Conservation (phyloP, 2,888 invertebrate species). For the Herminia tarsipennalis region DNA sequence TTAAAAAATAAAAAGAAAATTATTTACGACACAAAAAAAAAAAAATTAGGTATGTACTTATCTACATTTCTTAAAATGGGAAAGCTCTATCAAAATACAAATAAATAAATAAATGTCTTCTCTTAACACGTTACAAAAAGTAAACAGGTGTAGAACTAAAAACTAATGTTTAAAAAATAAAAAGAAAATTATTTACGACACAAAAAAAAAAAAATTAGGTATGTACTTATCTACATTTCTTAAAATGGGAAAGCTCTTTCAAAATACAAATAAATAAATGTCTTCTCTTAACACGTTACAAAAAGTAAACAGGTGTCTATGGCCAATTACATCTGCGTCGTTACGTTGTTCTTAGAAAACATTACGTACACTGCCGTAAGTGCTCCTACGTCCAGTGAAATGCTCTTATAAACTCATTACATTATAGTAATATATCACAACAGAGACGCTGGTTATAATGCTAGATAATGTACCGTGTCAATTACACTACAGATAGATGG, state of each 20-base stretch:
- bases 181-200: too few relatives aligned
- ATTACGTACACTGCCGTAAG: conserved; percentile 23
- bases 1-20: too few relatives aligned
- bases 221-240: too few relatives aligned
- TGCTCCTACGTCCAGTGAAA: conserved; percentile 13
- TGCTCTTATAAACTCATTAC: conserved; percentile 21
- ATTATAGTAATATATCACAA: conserved; percentile 8
- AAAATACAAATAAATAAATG: conserved; percentile 3
- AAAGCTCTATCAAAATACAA: too few relatives aligned
- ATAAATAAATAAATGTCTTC: too few relatives aligned
- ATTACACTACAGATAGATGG: not conserved
- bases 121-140: too few relatives aligned
- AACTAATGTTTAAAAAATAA: too few relatives aligned
- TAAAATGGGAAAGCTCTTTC: not conserved
- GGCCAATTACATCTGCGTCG: conserved; percentile 26
- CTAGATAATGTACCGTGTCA: conserved; percentile 1
- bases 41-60: too few relatives aligned
- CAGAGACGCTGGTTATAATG: not conserved
- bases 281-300: not conserved
- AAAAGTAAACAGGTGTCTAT: conserved; percentile 30
- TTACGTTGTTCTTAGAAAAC: conserved; percentile 28
- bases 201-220: too few relatives aligned
- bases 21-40: too few relatives aligned
- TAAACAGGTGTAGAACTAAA: too few relatives aligned
- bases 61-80: too few relatives aligned